These are phyloP conservation scores for Zoanthus sociatus DNA, from an alignment of 92 coral and sea anemone species.

Conservation along the genomic window DNA sequence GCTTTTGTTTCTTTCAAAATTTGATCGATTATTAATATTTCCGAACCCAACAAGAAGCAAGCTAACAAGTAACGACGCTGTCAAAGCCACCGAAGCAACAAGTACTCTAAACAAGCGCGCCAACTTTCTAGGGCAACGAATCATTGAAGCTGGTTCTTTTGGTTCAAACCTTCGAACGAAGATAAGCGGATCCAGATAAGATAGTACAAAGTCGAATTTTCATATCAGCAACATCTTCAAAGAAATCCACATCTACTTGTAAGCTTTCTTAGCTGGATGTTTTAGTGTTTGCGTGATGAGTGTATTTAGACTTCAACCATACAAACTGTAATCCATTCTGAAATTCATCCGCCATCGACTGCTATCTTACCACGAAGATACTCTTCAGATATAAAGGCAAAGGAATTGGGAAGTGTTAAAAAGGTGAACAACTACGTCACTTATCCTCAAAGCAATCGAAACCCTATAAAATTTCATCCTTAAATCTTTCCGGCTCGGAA, in stretches of 20 bases:
- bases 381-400: neutral
- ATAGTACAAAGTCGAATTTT: neutral
- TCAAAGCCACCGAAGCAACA: neutral
- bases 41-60: constrained; percentile 24
- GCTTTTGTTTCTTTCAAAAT: neutral
- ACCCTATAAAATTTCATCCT: neutral
- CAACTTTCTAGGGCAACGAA: constrained; percentile 25
- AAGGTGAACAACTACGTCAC: neutral
- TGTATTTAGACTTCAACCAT: constrained; percentile 1
- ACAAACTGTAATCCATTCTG: neutral
- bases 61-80: constrained; percentile 6
- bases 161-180: neutral
- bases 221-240: constrained; percentile 7
- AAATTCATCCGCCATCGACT: neutral
- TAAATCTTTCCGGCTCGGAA: neutral
- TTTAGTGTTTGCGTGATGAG: constrained; percentile 17
- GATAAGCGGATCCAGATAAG: neutral
- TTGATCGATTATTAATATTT: constrained; percentile 15
- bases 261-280: neutral
- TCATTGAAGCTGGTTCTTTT: constrained; percentile 8
- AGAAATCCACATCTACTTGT: neutral
- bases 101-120: constrained; percentile 25
- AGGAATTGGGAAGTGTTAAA: neutral
- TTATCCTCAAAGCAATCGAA: neutral
- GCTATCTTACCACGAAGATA: neutral